Base-by-base conservation (phyloP, 2,113 vertebrate species). In the Grallaria varia region DNA sequence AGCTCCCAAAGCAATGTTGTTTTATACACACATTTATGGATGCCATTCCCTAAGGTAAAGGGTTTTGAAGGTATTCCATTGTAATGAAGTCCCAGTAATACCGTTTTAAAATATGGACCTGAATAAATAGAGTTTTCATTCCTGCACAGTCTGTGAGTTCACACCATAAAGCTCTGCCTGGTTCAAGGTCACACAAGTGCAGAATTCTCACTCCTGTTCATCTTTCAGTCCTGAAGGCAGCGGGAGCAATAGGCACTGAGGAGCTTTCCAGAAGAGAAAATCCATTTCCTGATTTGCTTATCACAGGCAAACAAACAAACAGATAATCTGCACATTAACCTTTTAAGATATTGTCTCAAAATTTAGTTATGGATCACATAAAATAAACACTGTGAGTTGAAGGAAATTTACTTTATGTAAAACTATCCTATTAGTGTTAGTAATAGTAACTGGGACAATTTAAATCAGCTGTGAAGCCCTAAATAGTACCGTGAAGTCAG, bases 141-240 rank as follows among this genome's bases (percentile, higher is more conserved):
- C 55, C 86, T 90, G 56, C 80, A 53, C 49, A 59, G 22, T 45
- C 67, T 56, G 71, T 71, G 90, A 66, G 58, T 85, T 93, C 79
- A 47, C 68, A 67, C 44, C 6, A 7, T 75, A 68, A 63, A 81
- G 77, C 53, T 91, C 35, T 74, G 2, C 53, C 66, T 63, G 12
- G 78, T 87, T 47, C 91, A 92, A 92, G 94, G 93, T 93, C 87
- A 87, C 62, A 49, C 84, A 56, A 83, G 44, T 44, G 73, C 91
- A 68, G 77, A 87, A 59, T 91, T 52, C 62, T 90, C 83, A 40
- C 68, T 95, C 42, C 23, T 58, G 19, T 81, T 92, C 33, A 50
- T 90, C 76, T 59, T 59, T 44, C 49, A 66, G 53, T 59, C 84
- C 50, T 33, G 64, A 39, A 42, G 42, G 42, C 71, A 63, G 72